Conservation (phyloP, 2,797 vertebrate species). For the Aplochiton taeniatus region DNA sequence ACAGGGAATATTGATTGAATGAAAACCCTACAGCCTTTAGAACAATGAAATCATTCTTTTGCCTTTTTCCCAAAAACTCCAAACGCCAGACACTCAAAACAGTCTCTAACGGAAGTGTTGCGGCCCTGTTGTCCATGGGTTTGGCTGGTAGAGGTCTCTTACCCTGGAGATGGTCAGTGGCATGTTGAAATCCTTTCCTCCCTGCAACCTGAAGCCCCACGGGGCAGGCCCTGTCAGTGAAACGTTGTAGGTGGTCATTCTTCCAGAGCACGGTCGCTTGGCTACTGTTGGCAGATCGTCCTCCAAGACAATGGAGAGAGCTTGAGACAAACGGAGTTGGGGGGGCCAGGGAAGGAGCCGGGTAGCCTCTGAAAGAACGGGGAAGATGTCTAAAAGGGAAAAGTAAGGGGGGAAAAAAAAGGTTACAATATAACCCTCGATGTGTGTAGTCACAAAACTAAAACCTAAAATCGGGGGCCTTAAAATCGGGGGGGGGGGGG, state of each 20-base stretch:
- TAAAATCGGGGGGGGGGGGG: too few relatives aligned
- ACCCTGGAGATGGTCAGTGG: conserved; percentile 96
- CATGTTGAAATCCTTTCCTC: conserved; percentile 99
- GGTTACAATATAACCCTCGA: conserved; percentile 8
- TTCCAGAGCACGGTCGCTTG: conserved; percentile 38
- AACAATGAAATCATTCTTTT: too few relatives aligned
- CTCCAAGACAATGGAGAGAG: conserved; percentile 20
- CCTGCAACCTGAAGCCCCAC: conserved; percentile 97
- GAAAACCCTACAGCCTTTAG: too few relatives aligned
- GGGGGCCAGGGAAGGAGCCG: conserved; percentile 32
- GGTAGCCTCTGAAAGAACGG: conserved; percentile 70
- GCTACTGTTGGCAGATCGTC: conserved; percentile 34
- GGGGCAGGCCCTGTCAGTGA: conserved; percentile 89
- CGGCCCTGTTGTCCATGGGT: neutral
- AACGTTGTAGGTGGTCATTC: conserved; percentile 89
- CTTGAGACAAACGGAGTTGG: conserved; percentile 23
- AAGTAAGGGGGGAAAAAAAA: conserved; percentile 23
- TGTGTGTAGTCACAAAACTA: conserved; percentile 5
- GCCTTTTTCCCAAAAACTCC: too few relatives aligned
- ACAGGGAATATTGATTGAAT: too few relatives aligned
- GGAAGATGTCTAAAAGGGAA: conserved; percentile 12
- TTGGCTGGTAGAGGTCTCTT: conserved; percentile 52
- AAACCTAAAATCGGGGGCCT: conserved; percentile 4
- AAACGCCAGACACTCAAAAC: too few relatives aligned
- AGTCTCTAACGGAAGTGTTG: too few relatives aligned